A percentile compares a stretch with the other conserved stretches of the same genome.
phyloP scores from a whole-genome alignment of 2,797 vertebrate genomes.

The Crocidura indochinensis region DNA sequence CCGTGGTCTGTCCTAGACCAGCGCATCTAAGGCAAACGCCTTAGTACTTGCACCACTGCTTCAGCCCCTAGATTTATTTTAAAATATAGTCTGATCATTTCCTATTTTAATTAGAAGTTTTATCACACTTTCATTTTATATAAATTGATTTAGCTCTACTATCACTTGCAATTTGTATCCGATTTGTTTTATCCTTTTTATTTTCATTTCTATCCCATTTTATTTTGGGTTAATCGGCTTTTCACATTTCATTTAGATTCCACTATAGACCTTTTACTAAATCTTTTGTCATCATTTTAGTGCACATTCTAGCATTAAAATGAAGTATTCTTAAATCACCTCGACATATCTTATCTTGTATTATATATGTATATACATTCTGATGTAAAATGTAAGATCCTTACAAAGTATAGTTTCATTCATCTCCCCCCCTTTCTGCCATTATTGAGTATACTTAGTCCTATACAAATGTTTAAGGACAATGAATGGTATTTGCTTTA shows the following conservation, averaged over 20 bases:
- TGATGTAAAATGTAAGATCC: conserved; percentile 15
- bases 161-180: conserved; percentile 31
- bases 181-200: conserved; percentile 10
- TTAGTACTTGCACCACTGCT: too few species aligned
- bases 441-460: neutral
- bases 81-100: conserved; percentile 20
- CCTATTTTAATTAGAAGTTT: conserved; percentile 41
- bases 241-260: neutral
- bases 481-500: neutral
- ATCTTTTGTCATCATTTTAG: conserved; percentile 23
- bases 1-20: too few species aligned
- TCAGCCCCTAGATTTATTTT: too few species aligned
- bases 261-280: neutral
- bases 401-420: conserved; percentile 19
- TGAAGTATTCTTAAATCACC: conserved; percentile 35
- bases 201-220: neutral
- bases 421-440: neutral
- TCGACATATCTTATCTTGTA: neutral
- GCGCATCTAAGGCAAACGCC: too few species aligned
- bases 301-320: neutral
- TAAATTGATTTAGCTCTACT: conserved; percentile 39
- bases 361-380: neutral
- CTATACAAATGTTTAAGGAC: conserved; percentile 10
- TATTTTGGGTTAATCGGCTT: conserved; percentile 36
- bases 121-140: conserved; percentile 49